Evolutionary conservation across 2,888 invertebrate species (phyloP).

Genomic region (Tenthredo amoena): DNA sequence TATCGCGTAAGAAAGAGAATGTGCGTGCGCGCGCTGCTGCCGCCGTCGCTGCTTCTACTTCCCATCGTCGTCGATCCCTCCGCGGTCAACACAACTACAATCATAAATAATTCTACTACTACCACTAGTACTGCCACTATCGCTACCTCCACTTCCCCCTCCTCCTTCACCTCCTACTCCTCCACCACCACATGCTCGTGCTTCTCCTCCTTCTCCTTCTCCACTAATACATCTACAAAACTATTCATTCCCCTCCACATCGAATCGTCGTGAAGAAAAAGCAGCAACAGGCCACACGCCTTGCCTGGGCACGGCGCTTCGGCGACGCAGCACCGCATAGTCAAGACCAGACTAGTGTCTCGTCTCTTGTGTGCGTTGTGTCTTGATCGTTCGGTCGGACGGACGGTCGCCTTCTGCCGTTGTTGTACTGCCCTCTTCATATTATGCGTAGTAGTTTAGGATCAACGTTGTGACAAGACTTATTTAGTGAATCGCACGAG

Average conservation of each 20-base stretch:
- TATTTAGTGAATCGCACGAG: neutral
- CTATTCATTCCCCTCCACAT: constrained; percentile 20
- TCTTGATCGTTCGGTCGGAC: constrained; percentile 45
- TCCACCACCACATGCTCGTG: neutral
- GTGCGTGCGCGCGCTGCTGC: constrained; percentile 46
- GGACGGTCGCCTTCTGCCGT: neutral
- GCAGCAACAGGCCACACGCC: constrained; percentile 66
- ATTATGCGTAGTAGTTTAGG: neutral
- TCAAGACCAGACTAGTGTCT: constrained; percentile 39
- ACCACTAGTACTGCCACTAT: neutral
- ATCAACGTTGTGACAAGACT: neutral
- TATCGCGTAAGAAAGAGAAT: constrained; percentile 50
- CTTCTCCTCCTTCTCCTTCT: neutral
- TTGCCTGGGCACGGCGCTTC: constrained; percentile 63
- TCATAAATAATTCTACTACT: constrained; percentile 19
- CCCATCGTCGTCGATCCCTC: constrained; percentile 44
- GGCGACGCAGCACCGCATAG: constrained; percentile 57
- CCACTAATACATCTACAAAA: neutral
- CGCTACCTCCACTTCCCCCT: constrained; percentile 13
- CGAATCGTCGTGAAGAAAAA: constrained; percentile 65
- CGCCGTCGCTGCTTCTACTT: constrained; percentile 1
- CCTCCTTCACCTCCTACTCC: neutral
- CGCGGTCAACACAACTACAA: constrained; percentile 46
- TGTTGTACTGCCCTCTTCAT: neutral
- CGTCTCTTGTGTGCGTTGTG: constrained; percentile 19